Conservation (phyloP, 2,888 invertebrate species). For the Caradrina clavipalpis region DNA sequence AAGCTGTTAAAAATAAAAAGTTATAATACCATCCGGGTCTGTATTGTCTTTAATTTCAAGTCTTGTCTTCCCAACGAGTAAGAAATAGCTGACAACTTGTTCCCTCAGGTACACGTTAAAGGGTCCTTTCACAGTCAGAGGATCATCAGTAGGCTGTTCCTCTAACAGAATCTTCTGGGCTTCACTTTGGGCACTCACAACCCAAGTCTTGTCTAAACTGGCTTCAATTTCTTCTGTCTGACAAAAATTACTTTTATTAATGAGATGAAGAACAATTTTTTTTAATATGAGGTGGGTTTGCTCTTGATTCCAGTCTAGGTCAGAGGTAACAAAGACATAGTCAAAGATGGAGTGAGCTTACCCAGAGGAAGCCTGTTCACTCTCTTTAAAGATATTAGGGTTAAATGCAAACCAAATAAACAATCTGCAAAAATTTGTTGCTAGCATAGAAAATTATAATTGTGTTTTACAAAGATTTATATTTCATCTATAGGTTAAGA, state of each 20-base stretch:
- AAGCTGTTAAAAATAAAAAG: background rate
- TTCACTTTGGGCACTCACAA: slow-evolving; percentile 96
- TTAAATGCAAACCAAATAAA: no score
- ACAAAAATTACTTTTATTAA: slow-evolving; percentile 66
- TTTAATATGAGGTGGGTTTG: no score
- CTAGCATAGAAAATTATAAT: no score
- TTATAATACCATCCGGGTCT: slow-evolving; percentile 92
- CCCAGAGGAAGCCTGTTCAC: no score
- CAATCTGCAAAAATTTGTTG: no score
- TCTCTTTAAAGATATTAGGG: no score
- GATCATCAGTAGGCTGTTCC: slow-evolving; percentile 90
- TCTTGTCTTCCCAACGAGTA: slow-evolving; percentile 93
- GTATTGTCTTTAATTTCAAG: slow-evolving; percentile 82
- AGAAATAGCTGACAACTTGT: slow-evolving; percentile 95
- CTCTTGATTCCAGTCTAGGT: no score
- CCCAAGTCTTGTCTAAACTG: slow-evolving; percentile 97
- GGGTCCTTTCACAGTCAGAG: slow-evolving; percentile 96
- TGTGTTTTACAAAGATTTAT: no score
- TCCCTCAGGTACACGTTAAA: slow-evolving; percentile 95
- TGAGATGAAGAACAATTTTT: background rate
- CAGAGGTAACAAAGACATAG: no score
- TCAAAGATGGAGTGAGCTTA: no score
- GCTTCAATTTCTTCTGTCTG: slow-evolving; percentile 94
- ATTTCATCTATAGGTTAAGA: no score
- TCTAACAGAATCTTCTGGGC: slow-evolving; percentile 93